Evolutionary conservation across 2,113 vertebrate species (phyloP), one percentile per base, ranked within the genome.

Genomic region (Climacteris rufus): DNA sequence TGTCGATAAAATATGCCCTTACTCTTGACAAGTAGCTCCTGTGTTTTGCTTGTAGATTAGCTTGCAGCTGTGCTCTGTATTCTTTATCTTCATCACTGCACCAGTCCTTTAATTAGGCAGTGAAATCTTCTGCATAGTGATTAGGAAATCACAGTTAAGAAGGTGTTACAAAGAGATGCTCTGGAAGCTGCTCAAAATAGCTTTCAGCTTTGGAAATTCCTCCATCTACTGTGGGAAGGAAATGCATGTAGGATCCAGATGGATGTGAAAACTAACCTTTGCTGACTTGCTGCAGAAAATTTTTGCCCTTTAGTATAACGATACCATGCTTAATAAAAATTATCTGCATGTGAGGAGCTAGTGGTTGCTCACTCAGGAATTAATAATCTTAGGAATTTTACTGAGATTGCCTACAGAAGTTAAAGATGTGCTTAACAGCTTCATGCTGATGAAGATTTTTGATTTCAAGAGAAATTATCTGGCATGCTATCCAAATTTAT

Each of bases 51-150:
- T 98, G 95, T 98, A 98, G 97, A 98, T 98, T 96, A 97, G 97
- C 94, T 97, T 89, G 82, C 97, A 92, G 95, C 87, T 87, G 98
- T 98, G 96, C 82, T 98, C 97, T 97, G 96, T 97, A 97, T 98
- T 98, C 98, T 97, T 98, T 97, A 98, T 98, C 97, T 97, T 97
- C 97, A 97, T 98, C 97, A 97, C 97, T 97, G 98, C 95, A 97
- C 97, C 97, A 98, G 93, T 94, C 89, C 94, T 97, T 98, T 98
- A 98, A 97, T 98, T 98, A 98, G 97, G 94, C 92, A 96, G 95
- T 89, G 92, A 97, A 98, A 97, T 98, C 97, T 96, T 98, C 97
- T 98, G 97, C 97, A 98, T 98, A 98, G 95, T 94, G 95, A 98
- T 98, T 97, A 98, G 97, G 85, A 98, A 98, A 97, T 97, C 97